Conservation (phyloP, 2,888 invertebrate genomes). For the Argyra leucocephala region DNA sequence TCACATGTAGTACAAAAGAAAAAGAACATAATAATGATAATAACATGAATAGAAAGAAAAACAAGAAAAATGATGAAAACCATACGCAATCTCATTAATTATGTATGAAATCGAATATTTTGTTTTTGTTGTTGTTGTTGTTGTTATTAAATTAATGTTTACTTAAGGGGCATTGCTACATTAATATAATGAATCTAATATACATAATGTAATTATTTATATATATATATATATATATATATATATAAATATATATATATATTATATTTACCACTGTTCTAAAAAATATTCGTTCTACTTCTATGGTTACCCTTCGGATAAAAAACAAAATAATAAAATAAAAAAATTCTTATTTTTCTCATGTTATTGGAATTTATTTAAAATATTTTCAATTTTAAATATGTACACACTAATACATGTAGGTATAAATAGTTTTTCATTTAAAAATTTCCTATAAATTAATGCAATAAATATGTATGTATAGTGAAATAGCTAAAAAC, state of each 20-base stretch:
- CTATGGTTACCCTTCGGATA: neutral
- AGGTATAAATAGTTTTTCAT: neutral
- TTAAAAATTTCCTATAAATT: neutral
- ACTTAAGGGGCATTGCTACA: neutral
- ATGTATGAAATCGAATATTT: conserved; percentile 1
- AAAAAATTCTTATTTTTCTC: neutral
- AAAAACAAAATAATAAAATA: neutral
- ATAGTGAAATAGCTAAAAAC: neutral
- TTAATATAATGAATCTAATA: neutral
- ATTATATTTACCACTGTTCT: neutral
- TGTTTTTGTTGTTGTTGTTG: neutral
- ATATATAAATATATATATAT: neutral
- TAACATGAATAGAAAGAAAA: too few relatives aligned
- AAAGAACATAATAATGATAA: too few relatives aligned
- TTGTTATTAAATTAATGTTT: neutral
- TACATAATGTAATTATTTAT: neutral
- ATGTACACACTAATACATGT: neutral
- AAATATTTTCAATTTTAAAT: neutral
- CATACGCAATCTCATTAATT: conserved; percentile 3
- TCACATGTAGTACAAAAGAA: neutral
- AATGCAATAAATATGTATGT: neutral
- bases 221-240: neutral
- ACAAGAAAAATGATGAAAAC: neutral
- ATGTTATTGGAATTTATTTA: neutral
- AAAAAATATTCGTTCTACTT: too few relatives aligned